Evolutionary conservation across 2,797 vertebrate species (phyloP), one percentile per base, ranked within the genome.

Genomic region (Stomatorhinus walkeri): DNA sequence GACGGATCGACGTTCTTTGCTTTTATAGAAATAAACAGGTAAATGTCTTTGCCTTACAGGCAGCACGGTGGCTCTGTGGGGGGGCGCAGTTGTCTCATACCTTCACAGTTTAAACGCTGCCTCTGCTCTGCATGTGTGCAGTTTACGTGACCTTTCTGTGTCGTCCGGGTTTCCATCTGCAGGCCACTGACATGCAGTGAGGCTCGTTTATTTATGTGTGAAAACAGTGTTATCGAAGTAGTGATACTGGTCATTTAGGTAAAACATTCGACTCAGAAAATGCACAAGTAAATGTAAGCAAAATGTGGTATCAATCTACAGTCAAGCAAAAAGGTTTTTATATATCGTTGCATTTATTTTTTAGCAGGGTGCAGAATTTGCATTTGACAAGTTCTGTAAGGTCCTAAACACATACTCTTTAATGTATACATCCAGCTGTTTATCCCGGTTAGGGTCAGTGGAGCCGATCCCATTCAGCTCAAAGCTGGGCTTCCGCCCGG

Each of bases 1-100:
- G 96, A 89, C 96, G 95, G 95, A 91, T 96, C 89, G 95, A 96
- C 16, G 94, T 96, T 90, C 95, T 94, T 52, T 96, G 95, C 93
- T 96, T 96, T 91, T 95, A 94, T 92, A 92, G 95, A 90, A 95
- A 96, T 89, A 94, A 95, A 90, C 96, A 96, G 96, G 96, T 86
- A 56, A 54, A 56, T 76, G 36, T 8, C 85, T 86, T 56, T 6
- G 6, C 36, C 22, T 49, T 84, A 10, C n/a, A 10, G n/a, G 19
- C 40, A 49, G 8, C 40, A 84, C 10, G n/a, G n/a, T 4, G 46
- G 22, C 19, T 19, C 43, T 84, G 19, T 49, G 40, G 81, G n/a
- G 40, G 3, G 22, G 22, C 2, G 7, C 43, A 49, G 19, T 84
- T 84, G 81, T 46, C 19, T 48, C 81, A 7, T 43, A 83, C 32